phyloP scores from a whole-genome alignment of 2,113 vertebrate genomes.

The Takifugu bimaculatus region DNA sequence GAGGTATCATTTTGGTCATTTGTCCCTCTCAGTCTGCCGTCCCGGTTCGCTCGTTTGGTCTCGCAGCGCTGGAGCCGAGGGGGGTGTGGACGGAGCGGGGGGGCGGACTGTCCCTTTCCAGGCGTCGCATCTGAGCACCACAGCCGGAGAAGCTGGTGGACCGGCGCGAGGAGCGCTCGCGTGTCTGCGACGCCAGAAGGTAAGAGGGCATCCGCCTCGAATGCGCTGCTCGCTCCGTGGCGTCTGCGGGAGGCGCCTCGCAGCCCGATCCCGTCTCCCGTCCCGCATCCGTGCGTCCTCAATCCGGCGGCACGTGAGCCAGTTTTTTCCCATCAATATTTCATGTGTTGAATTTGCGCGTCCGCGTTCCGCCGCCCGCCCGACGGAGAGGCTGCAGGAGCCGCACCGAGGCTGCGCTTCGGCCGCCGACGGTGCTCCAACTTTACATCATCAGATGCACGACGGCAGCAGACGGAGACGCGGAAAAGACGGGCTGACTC shows the following conservation, averaged over 20 bases:
- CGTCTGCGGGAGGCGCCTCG: conserved; percentile 19
- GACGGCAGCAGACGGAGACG: conserved; percentile 35
- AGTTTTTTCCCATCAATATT: conserved; percentile 58
- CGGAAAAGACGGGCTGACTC: conserved; percentile 55
- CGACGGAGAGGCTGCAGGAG: neutral
- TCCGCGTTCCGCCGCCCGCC: conserved; percentile 8
- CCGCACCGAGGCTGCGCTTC: neutral
- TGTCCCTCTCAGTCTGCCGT: conserved; percentile 65
- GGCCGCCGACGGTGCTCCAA: conserved; percentile 22
- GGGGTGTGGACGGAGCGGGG: conserved; percentile 17
- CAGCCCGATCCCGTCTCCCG: conserved; percentile 37
- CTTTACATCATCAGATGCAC: conserved; percentile 28
- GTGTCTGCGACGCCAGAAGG: conserved; percentile 42
- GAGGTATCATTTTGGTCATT: conserved; percentile 67
- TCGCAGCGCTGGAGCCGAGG: conserved; percentile 29
- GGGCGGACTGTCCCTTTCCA: conserved; percentile 63
- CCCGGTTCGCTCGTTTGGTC: conserved; percentile 54
- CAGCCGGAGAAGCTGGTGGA: conserved; percentile 43
- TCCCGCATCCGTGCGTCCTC: conserved; percentile 45
- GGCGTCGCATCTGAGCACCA: conserved; percentile 59
- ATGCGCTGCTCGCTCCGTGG: neutral
- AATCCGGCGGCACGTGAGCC: conserved; percentile 49
- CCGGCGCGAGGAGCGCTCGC: conserved; percentile 25
- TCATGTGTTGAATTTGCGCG: conserved; percentile 53
- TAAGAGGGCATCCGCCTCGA: conserved; percentile 28